Evolutionary conservation across 2,888 invertebrate genomes (phyloP).

Genomic region (Rosalia funebris): DNA sequence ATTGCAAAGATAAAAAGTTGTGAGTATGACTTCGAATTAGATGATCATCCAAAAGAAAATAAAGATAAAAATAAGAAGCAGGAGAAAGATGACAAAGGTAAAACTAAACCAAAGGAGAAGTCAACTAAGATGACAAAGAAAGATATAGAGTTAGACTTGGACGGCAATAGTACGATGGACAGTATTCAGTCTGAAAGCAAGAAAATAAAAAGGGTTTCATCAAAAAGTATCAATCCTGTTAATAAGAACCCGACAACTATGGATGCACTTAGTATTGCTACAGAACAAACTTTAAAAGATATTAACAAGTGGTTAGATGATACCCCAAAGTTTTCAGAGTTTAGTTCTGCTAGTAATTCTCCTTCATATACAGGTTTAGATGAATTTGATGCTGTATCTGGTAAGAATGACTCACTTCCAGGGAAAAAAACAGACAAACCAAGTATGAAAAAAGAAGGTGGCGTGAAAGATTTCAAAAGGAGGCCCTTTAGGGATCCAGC

Average conservation of each 20-base stretch:
- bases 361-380: conserved; percentile 70
- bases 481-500: conserved; percentile 62
- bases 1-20: conserved; percentile 63
- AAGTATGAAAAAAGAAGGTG: conserved; percentile 58
- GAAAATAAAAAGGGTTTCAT: conserved; percentile 41
- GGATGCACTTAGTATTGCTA: conserved; percentile 76
- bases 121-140: conserved; percentile 44
- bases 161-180: conserved; percentile 54
- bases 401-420: conserved; percentile 48
- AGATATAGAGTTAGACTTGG: conserved; percentile 55
- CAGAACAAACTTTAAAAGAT: conserved; percentile 84
- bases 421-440: conserved; percentile 65
- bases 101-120: conserved; percentile 44
- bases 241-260: conserved; percentile 59
- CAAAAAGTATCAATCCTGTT: conserved; percentile 46
- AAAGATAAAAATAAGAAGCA: conserved; percentile 51
- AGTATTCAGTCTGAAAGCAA: conserved; percentile 52
- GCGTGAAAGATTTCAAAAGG: conserved; percentile 65
- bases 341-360: conserved; percentile 83
- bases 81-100: conserved; percentile 49
- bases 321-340: conserved; percentile 79
- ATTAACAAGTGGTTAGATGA: conserved; percentile 91
- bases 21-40: conserved; percentile 52
- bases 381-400: conserved; percentile 65
- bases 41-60: conserved; percentile 56